phyloP scores from a whole-genome alignment of 1,140 invertebrate genomes.

The Zophobas morio region DNA sequence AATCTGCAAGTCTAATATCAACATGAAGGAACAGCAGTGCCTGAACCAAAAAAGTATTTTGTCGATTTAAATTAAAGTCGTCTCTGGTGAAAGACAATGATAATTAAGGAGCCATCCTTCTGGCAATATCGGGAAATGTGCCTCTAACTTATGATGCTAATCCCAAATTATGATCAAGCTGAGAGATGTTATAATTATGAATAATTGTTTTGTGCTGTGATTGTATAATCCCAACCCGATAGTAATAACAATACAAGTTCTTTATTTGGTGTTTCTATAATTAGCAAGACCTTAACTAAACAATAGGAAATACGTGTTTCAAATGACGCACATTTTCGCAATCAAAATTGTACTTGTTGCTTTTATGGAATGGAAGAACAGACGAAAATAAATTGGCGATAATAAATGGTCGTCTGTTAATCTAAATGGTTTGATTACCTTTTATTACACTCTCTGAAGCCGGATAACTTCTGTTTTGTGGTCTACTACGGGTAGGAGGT shows the following conservation, averaged over 20 bases:
- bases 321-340: slow-evolving; percentile 41
- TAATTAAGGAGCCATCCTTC: no score
- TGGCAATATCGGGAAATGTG: no score
- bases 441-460: neutral
- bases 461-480: neutral
- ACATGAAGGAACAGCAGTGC: no score
- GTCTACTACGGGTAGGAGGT: neutral
- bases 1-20: no score
- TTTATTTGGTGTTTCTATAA: slow-evolving; percentile 36
- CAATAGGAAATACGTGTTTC: slow-evolving; percentile 30
- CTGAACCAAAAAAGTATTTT: no score
- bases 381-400: slow-evolving; percentile 7
- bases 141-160: no score
- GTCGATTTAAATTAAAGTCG: no score
- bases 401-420: slow-evolving; percentile 3
- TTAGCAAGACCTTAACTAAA: slow-evolving; percentile 29
- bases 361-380: slow-evolving; percentile 11
- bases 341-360: slow-evolving; percentile 32
- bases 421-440: neutral
- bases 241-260: slow-evolving; percentile 13
- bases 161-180: no score
- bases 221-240: slow-evolving; percentile 11
- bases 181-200: slow-evolving; percentile 9
- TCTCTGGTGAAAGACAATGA: no score
- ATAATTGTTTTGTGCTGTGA: neutral